Percentiles rank a stretch among this genome's conserved stretches.
phyloP scores from a whole-genome alignment of 2,113 vertebrate genomes.

The Heterocephalus glaber region DNA sequence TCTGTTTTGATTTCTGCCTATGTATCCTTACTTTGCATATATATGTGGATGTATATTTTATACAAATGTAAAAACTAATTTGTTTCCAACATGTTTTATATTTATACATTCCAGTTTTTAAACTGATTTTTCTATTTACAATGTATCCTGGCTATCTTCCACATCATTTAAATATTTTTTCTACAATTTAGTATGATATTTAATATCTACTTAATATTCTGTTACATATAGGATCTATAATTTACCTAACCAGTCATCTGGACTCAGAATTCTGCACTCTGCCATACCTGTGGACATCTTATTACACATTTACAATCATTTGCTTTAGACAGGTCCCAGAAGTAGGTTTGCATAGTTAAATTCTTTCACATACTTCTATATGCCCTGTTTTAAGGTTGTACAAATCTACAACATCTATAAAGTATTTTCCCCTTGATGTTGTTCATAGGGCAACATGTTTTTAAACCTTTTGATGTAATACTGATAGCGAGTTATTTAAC shows the following conservation, averaged over 20 bases:
- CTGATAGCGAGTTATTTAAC: background rate
- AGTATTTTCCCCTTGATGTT: background rate
- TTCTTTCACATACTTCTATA: background rate
- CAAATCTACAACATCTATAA: background rate
- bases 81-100: background rate
- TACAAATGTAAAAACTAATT: background rate
- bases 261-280: background rate
- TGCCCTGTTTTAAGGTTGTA: background rate
- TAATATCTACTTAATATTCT: background rate
- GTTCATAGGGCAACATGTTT: background rate
- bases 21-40: background rate
- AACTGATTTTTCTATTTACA: background rate
- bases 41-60: background rate
- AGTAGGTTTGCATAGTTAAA: background rate
- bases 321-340: background rate
- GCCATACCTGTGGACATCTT: background rate
- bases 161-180: background rate
- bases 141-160: background rate
- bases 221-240: background rate
- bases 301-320: background rate
- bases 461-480: background rate
- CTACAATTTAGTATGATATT: background rate
- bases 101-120: background rate
- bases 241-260: background rate
- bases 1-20: background rate